A percentile compares a stretch with the other conserved stretches of the same genome.
Evolutionary conservation across 2,888 invertebrate genomes (phyloP).

Genomic region (Idaea straminata): DNA sequence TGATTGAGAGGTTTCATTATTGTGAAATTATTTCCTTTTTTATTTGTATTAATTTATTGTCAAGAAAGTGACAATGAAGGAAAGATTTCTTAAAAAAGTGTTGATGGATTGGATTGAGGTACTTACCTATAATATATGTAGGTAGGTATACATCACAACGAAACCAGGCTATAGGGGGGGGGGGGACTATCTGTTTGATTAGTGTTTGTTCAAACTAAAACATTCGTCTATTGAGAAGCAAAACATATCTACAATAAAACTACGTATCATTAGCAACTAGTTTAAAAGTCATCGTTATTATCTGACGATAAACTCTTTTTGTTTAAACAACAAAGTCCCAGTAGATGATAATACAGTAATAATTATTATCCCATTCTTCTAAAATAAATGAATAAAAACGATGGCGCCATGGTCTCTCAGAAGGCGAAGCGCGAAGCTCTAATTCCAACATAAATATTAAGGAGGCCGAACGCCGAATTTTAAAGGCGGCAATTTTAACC

Average conservation of each 20-base stretch:
- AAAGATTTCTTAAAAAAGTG: not conserved
- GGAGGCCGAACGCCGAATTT: slow-evolving; percentile 74
- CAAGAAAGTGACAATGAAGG: not conserved
- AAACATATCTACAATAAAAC: no score
- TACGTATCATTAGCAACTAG: no score
- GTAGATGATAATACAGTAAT: not conserved
- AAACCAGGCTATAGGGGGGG: not conserved
- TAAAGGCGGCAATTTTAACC: slow-evolving; percentile 80
- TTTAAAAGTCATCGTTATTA: not conserved
- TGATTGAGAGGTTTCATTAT: slow-evolving; percentile 1
- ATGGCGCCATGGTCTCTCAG: slow-evolving; percentile 14
- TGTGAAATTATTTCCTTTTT: not conserved
- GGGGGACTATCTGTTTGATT: not conserved
- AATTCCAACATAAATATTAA: slow-evolving; percentile 71
- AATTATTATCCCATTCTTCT: not conserved
- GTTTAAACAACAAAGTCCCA: not conserved
- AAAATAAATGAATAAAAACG: slow-evolving; percentile 18
- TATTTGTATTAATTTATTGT: not conserved
- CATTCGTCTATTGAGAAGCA: no score
- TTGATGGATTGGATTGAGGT: not conserved
- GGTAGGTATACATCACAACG: not conserved
- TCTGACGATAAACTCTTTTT: not conserved
- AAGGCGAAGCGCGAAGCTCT: slow-evolving; percentile 38
- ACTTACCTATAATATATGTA: not conserved
- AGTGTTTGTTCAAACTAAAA: no score